These are phyloP conservation scores for Tetrapedia diversipes DNA, from an alignment of 2,888 invertebrate genomes.

Conservation along the genomic window DNA sequence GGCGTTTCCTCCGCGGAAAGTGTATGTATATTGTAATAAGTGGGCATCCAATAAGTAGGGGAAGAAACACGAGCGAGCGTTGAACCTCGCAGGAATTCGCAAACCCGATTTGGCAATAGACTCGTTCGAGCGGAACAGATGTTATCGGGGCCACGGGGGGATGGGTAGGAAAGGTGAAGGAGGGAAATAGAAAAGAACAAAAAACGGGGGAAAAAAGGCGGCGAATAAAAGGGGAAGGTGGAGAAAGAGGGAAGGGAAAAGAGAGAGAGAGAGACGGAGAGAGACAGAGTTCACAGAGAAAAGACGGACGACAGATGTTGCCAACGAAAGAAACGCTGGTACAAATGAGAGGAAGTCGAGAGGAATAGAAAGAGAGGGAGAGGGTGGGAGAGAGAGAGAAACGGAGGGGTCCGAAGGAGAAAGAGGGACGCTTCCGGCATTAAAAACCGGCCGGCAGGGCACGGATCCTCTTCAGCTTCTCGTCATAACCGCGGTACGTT, in stretches of 20 bases:
- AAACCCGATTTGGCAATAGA: conserved; percentile 34
- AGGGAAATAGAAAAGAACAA: conserved; percentile 31
- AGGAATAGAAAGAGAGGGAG: conserved; percentile 62
- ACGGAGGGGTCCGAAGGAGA: conserved; percentile 47
- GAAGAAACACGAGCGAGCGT: conserved; percentile 1
- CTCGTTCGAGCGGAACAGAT: conserved; percentile 50
- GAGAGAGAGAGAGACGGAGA: conserved; percentile 47
- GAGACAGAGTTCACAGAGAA: conserved; percentile 43
- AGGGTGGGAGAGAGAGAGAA: conserved; percentile 63
- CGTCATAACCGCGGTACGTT: conserved; percentile 70
- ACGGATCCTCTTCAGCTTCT: conserved; percentile 74
- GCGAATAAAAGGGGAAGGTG: conserved; percentile 37
- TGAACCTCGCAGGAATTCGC: conserved; percentile 26
- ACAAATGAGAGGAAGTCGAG: conserved; percentile 69
- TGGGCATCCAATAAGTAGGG: neutral
- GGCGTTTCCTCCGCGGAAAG: neutral
- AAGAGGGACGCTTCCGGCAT: conserved; percentile 69
- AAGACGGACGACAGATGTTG: conserved; percentile 70
- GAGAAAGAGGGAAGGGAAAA: conserved; percentile 23
- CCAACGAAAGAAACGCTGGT: conserved; percentile 68
- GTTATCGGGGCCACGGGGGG: conserved; percentile 42
- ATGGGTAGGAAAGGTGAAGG: conserved; percentile 27
- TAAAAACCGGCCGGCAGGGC: conserved; percentile 72
- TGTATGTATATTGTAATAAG: no score
- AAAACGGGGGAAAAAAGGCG: conserved; percentile 9